Evolutionary conservation across 2,113 vertebrate genomes (phyloP).

Genomic region (Rhipidura dahli): DNA sequence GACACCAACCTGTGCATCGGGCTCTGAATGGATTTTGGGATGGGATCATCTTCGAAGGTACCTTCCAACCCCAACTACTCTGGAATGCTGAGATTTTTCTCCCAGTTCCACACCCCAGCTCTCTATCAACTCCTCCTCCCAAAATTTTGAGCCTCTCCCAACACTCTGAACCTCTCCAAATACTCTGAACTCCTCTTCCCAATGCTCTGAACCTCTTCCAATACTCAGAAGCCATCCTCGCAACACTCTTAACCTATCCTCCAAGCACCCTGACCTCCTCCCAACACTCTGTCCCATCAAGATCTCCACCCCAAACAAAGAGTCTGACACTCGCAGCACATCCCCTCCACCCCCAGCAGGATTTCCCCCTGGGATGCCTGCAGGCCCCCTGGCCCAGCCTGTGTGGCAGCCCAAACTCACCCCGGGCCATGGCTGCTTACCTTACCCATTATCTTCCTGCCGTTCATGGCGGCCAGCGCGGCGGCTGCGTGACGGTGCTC

Average conservation of each 20-base stretch:
- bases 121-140: background rate
- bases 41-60: background rate
- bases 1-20: background rate
- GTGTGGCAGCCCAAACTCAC: slow-evolving; percentile 72
- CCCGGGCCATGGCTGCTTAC: slow-evolving; percentile 86
- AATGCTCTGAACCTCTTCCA: background rate
- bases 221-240: background rate
- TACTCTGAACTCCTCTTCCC: too few relatives aligned
- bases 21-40: background rate
- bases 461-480: slow-evolving; percentile 96
- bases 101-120: too few relatives aligned
- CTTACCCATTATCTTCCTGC: slow-evolving; percentile 99
- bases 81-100: too few relatives aligned
- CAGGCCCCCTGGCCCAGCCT: background rate
- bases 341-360: accelerated
- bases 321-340: background rate
- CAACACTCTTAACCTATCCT: too few relatives aligned
- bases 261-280: background rate
- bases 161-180: background rate
- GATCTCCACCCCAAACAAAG: accelerated
- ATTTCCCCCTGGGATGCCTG: background rate
- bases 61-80: background rate
- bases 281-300: accelerated
- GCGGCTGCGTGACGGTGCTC: slow-evolving; percentile 97
- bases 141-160: background rate